phyloP scores from a whole-genome alignment of 2,888 invertebrate genomes.

The Rugalucina vietnamica region DNA sequence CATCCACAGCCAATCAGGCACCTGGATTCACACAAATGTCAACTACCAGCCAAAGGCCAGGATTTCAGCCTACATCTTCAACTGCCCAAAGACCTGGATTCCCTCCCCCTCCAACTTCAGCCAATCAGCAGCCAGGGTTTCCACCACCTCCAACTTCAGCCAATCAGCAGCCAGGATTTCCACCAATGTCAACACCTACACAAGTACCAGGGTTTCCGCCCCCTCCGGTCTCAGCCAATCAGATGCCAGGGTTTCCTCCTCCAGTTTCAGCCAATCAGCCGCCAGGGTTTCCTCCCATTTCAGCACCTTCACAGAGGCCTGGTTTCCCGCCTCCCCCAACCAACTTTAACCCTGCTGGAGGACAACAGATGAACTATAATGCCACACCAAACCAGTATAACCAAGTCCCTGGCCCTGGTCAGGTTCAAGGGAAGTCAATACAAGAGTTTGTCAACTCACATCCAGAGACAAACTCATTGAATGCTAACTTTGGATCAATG shows the following conservation, averaged over 20 bases:
- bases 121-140: constrained; percentile 46
- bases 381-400: neutral
- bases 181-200: constrained; percentile 32
- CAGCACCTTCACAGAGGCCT: neutral
- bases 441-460: constrained; percentile 53
- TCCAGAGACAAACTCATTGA: constrained; percentile 24
- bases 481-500: constrained; percentile 45
- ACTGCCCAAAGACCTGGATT: constrained; percentile 39
- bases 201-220: constrained; percentile 24
- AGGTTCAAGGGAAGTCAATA: constrained; percentile 38
- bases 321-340: constrained; percentile 19
- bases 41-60: constrained; percentile 34
- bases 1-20: neutral
- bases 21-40: neutral
- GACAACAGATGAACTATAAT: neutral
- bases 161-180: constrained; percentile 30
- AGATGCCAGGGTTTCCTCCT: constrained; percentile 49
- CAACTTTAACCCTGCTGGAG: neutral
- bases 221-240: neutral
- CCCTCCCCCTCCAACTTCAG: constrained; percentile 39
- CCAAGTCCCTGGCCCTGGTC: neutral
- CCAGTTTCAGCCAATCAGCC: constrained; percentile 16
- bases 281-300: neutral
- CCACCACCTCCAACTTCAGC: constrained; percentile 35
- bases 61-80: constrained; percentile 32